phyloP scores from a whole-genome alignment of 1,140 invertebrate species.

The Penaeus vannamei region DNA sequence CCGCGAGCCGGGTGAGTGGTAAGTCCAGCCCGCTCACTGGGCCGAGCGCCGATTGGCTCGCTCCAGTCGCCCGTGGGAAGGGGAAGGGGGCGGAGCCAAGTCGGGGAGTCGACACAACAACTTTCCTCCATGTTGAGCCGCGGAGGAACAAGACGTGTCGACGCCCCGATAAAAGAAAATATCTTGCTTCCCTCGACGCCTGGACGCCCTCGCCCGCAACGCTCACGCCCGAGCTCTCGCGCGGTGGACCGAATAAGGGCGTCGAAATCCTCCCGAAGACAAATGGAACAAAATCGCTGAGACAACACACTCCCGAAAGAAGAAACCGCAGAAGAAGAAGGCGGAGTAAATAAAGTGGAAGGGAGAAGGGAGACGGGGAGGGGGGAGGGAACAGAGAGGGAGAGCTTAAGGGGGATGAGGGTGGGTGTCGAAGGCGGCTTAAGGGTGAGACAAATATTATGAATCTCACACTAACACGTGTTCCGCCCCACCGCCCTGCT shows the following conservation, averaged over 20 bases:
- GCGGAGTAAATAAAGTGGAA: not conserved
- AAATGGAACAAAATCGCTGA: not conserved
- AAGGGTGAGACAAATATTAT: conserved; percentile 32
- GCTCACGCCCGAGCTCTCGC: not conserved
- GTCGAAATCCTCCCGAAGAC: too few relatives aligned
- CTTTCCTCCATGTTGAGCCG: conserved; percentile 50
- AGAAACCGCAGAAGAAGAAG: not conserved
- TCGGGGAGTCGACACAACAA: too few relatives aligned
- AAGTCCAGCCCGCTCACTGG: not conserved
- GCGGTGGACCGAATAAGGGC: too few relatives aligned
- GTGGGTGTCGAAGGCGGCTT: not conserved
- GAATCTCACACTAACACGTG: conserved; percentile 11
- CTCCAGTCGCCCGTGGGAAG: not conserved
- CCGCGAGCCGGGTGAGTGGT: not conserved
- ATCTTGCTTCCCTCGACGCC: conserved; percentile 23
- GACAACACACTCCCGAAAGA: not conserved
- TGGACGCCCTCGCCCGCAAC: conserved; percentile 24
- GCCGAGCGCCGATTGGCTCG: conserved; percentile 28
- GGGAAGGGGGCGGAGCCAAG: conserved; percentile 6
- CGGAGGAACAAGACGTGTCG: conserved; percentile 27
- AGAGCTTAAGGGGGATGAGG: not conserved
- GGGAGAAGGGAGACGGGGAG: not conserved
- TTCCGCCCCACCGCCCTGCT: not conserved
- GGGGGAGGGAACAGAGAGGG: not conserved
- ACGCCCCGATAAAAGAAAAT: conserved; percentile 50